Percentiles rank a stretch among this genome's conserved stretches.
Evolutionary conservation across 2,797 vertebrate species (phyloP).

Genomic region (Miichthys miiuy): DNA sequence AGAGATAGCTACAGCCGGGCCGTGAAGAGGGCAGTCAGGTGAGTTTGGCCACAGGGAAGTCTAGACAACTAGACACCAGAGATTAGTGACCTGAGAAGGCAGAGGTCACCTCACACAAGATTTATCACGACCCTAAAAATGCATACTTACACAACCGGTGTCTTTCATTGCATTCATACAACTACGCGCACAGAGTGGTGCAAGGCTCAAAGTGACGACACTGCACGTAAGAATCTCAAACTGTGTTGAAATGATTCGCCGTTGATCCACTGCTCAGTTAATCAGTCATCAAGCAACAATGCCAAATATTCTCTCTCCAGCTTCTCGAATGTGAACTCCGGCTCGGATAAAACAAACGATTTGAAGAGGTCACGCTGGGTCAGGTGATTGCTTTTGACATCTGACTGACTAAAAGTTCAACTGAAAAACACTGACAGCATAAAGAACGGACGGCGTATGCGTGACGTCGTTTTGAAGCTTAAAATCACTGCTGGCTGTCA

Average conservation of each 20-base stretch:
- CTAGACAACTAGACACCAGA: constrained; percentile 3
- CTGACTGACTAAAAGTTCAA: neutral
- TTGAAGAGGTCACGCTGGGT: neutral
- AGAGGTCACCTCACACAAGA: too few relatives aligned
- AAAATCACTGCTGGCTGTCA: too few relatives aligned
- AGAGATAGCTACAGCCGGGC: neutral
- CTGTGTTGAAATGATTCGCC: neutral
- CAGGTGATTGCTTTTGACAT: neutral
- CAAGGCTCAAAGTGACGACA: neutral
- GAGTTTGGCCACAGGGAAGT: constrained; percentile 8
- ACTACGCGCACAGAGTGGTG: too few relatives aligned
- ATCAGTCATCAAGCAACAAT: neutral
- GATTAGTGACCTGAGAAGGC: constrained; percentile 2
- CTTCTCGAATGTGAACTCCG: neutral
- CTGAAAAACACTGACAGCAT: too few relatives aligned
- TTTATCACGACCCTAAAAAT: neutral
- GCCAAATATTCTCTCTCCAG: neutral
- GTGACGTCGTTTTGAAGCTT: too few relatives aligned
- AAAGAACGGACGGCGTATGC: too few relatives aligned
- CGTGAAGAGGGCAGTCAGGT: neutral
- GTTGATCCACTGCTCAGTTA: neutral
- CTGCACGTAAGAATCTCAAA: neutral
- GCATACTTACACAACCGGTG: neutral
- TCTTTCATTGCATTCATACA: neutral
- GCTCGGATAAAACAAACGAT: too few relatives aligned